Evolutionary conservation across 2,797 vertebrate species (phyloP), one percentile per base, ranked within the genome.

Genomic region (Malurus splendens): DNA sequence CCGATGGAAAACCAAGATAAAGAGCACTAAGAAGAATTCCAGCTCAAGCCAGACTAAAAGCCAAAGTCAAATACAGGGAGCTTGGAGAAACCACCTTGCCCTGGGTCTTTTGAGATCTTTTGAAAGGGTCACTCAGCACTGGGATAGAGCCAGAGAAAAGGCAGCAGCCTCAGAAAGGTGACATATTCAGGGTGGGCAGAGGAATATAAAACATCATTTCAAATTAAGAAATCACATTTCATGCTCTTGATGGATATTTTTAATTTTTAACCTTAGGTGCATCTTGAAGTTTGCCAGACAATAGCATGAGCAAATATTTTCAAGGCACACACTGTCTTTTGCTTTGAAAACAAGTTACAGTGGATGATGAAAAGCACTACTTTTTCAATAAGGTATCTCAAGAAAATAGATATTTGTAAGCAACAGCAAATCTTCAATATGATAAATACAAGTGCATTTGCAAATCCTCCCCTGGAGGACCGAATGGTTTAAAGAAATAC

Each of bases 401-500:
- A 82, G 76, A 88, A 93, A 86, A 80, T 18, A 84, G 62, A 41
- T 77, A 82, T 87, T 89, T 81, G 28, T 82, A 61, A 90, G 75
- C 68, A 90, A 93, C 18, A 74, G n/a, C 38, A 89, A 84, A 71
- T 20, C 61, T 67, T 82, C 60, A 80, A 61, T 87, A 38, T 68
- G 72, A 88, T 32, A 56, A 88, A 82, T 68, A 74, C 10, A 60
- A 76, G 44, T 52, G 27, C 57, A 88, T 80, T 91, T 80, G 55
- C 56, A 93, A 92, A 90, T 65, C 82, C 38, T 87, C 83, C 72
- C 88, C 55, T 27, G 12, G 27, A 64, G 57, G 14, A 67, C 16
- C 2, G 64, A 80, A 56, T 24, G 27, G n/a, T 80, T 86, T 82
- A 88, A 90, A 57, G 78, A 73, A 91, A 88, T 41, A 88, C 14